Conservation (phyloP, 2,888 invertebrate species). For the Leucophora obtusa region DNA sequence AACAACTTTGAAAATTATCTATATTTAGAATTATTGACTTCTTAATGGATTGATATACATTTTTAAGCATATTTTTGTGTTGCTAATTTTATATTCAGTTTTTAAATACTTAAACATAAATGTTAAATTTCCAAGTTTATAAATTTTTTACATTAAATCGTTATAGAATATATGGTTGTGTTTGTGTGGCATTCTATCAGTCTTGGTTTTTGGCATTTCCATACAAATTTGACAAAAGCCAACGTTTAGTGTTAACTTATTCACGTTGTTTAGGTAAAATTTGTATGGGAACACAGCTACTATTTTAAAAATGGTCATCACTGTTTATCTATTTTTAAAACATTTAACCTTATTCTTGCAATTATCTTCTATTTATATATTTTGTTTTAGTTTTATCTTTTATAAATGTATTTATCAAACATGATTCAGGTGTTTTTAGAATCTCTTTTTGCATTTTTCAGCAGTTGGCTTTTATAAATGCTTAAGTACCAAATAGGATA, state of each 20-base stretch:
- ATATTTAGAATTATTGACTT: not conserved
- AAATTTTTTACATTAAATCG: too few species aligned
- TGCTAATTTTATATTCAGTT: not conserved
- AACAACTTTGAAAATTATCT: not conserved
- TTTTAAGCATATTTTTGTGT: not conserved
- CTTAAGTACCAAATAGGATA: constrained; percentile 11
- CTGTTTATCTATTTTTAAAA: not conserved
- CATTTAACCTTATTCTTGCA: not conserved
- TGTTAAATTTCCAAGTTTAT: not conserved
- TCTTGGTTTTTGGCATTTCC: too few species aligned
- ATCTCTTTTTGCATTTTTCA: not conserved
- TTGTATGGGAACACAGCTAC: too few species aligned
- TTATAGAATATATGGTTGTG: too few species aligned
- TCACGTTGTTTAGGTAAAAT: too few species aligned
- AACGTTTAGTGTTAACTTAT: too few species aligned
- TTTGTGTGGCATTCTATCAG: too few species aligned
- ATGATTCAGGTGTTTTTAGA: not conserved
- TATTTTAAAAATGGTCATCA: not conserved
- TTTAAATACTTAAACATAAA: too few species aligned
- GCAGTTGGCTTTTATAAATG: constrained; percentile 19
- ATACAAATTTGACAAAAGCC: too few species aligned
- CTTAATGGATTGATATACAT: not conserved
- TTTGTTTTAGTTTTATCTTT: constrained; percentile 9
- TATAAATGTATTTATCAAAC: constrained; percentile 9
- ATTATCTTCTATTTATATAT: not conserved